Evolutionary conservation across 2,113 vertebrate genomes (phyloP).

Genomic region (Alethe castanea): DNA sequence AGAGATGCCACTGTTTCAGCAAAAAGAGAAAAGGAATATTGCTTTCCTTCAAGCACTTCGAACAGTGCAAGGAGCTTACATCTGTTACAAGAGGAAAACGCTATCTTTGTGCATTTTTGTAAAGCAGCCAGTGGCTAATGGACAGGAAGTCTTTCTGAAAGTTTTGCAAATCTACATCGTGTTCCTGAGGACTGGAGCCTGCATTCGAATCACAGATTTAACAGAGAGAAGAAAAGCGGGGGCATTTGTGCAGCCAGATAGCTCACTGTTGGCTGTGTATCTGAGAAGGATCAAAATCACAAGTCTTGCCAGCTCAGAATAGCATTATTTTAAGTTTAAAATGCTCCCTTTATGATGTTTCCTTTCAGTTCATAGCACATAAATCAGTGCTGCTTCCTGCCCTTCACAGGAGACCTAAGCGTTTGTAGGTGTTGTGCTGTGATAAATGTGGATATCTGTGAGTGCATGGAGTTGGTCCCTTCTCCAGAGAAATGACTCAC

Average conservation of each 20-base stretch:
- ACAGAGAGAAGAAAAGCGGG: conserved; percentile 10
- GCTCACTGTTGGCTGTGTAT: conserved; percentile 40
- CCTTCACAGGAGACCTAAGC: neutral
- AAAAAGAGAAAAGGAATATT: conserved; percentile 28
- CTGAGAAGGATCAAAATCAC: conserved; percentile 41
- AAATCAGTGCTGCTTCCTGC: conserved; percentile 43
- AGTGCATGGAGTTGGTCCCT: neutral
- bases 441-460: neutral
- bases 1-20: conserved; percentile 31
- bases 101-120: conserved; percentile 63
- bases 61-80: conserved; percentile 32
- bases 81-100: conserved; percentile 40
- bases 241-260: conserved; percentile 8
- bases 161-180: conserved; percentile 66
- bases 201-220: conserved; percentile 54
- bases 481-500: neutral
- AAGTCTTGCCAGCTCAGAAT: conserved; percentile 47
- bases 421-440: neutral
- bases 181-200: conserved; percentile 18
- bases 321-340: conserved; percentile 65
- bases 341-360: conserved; percentile 33
- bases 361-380: conserved; percentile 18
- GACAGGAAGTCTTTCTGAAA: conserved; percentile 60
- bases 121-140: conserved; percentile 68
- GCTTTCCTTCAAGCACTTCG: conserved; percentile 17